Base-by-base conservation (phyloP, 2,113 vertebrate genomes). In the Triplophysa siluroides region DNA sequence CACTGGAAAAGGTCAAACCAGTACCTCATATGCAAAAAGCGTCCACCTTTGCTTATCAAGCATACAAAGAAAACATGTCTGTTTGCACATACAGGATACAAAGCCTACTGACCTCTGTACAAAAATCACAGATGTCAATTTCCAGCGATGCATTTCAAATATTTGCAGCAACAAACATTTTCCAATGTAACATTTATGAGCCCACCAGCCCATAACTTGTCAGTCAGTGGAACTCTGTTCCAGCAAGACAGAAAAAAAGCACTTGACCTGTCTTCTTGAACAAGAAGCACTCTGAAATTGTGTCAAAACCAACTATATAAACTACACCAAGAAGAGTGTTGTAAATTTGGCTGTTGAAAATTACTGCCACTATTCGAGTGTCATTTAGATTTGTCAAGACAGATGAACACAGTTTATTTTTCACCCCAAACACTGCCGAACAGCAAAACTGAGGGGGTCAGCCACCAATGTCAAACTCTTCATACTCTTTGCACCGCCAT, bases 401-500 rank as follows among this genome's bases (percentile, higher is more conserved):
- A 61, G 54, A 19, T 73, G 41, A 73, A 75, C 58, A 12, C n/a
- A 62, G 33, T 24, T 74, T 29, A 43, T 74, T 74, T 43, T 38
- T 7, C 33, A 33, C 26, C 14, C 19, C 19, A 73, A 21, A 41
- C 52, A 60, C 70, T 41, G 26, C 18, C n/a, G 29, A 2, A 74
- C 43, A n/a, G 60, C 23, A 50, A 76, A 12, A 52, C 4, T 5
- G 50, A 16, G 50, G 50, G 14, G 16, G 14, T 18, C 50, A 76
- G 43, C 9, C 6, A 18, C 43, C 11, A 9, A 50, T n/a, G 16
- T 29, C 58, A 24, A 18, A n/a, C 43, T 38, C 62, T 33, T 19
- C 4, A 21, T 47, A 21, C 23, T 63, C 60, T 26, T 75, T 12
- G 5, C 14, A 47, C n/a, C 71, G n/a, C 21, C n/a, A n/a, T n/a